Evolutionary conservation across 2,797 vertebrate species (phyloP).

Genomic region (Pelodytes ibericus): DNA sequence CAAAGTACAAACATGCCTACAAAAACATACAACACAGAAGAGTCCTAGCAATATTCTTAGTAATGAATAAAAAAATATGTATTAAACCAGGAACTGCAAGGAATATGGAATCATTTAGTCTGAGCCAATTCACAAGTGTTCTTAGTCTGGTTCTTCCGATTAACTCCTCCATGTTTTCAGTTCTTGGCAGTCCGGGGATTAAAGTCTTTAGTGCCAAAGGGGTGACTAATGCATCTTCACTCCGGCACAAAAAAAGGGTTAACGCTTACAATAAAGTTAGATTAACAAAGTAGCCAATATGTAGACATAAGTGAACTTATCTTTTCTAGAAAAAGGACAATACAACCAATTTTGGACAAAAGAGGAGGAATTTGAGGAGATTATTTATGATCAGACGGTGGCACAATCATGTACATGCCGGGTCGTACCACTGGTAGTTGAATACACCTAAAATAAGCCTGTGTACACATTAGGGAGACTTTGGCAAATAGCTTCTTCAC

Average conservation of each 20-base stretch:
- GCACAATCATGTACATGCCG: no score
- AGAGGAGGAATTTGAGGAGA: no score
- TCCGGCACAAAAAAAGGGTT: not conserved
- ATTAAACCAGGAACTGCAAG: not conserved
- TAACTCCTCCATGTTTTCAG: not conserved
- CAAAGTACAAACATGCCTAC: not conserved
- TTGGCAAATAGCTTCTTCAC: no score
- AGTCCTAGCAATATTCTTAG: conserved; percentile 6
- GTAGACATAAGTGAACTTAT: no score
- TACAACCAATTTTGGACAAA: no score
- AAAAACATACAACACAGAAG: conserved; percentile 1
- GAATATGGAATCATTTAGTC: not conserved
- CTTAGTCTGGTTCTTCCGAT: not conserved
- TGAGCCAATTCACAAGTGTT: not conserved
- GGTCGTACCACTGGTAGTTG: no score
- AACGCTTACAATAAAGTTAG: not conserved
- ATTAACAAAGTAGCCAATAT: no score
- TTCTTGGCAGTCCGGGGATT: not conserved
- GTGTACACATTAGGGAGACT: no score
- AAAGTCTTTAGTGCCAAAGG: not conserved
- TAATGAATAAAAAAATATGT: not conserved
- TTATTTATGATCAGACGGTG: no score
- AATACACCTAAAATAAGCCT: no score
- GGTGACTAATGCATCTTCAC: no score
- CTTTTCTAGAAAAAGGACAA: no score